Conservation (phyloP, 2,113 vertebrate species). For the Cochlearius cochlearius region DNA sequence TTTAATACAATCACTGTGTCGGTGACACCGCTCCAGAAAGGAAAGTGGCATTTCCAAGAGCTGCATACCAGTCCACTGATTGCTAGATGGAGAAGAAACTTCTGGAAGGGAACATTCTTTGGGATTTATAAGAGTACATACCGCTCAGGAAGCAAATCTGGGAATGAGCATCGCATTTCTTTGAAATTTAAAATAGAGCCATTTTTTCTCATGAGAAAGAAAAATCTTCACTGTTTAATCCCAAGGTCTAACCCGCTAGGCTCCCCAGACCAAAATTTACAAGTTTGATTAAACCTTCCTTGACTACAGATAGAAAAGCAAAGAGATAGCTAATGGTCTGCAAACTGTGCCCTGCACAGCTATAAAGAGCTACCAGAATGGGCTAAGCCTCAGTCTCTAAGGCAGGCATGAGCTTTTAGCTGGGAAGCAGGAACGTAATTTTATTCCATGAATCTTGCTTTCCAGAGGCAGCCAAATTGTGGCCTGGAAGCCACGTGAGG, state of each 20-base stretch:
- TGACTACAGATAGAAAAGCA: not conserved
- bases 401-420: not conserved
- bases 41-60: constrained; percentile 4
- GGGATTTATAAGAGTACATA: not conserved
- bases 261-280: not conserved
- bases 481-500: not conserved
- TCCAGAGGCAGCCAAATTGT: not conserved
- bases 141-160: not conserved
- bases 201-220: not conserved
- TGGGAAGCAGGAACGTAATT: not conserved
- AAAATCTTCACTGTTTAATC: not conserved
- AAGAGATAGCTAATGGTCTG: not conserved
- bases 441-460: not conserved
- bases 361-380: not conserved
- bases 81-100: not conserved
- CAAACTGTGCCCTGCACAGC: not conserved
- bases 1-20: not conserved
- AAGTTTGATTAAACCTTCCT: not conserved
- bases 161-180: not conserved
- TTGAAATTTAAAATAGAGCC: not conserved
- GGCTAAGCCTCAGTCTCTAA: not conserved
- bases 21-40: not conserved
- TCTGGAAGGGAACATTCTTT: not conserved
- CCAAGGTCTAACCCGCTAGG: not conserved
- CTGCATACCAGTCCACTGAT: not conserved